Conservation (phyloP, 2,888 invertebrate species). For the Mechanitis messenoides region DNA sequence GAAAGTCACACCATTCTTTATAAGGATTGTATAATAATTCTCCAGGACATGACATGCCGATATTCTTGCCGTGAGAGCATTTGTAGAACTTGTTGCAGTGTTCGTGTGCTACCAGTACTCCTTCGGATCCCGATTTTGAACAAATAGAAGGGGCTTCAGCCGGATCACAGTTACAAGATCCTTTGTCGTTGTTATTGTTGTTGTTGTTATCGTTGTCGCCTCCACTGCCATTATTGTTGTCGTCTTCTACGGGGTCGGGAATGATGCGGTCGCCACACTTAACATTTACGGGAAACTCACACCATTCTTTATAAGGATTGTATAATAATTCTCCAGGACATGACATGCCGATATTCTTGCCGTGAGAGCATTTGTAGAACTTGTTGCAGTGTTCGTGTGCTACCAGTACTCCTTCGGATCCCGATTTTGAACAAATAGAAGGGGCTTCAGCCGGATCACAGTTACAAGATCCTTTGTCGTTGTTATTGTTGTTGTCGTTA, state of each 20-base stretch:
- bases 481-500: not conserved
- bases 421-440: not conserved
- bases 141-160: not conserved
- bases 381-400: slow-evolving; percentile 27
- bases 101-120: slow-evolving; percentile 17
- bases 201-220: not conserved
- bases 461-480: not conserved
- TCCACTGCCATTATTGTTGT: slow-evolving; percentile 24
- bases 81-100: slow-evolving; percentile 28
- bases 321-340: slow-evolving; percentile 31
- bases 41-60: slow-evolving; percentile 29
- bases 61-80: slow-evolving; percentile 27
- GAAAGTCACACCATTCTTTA: slow-evolving; percentile 28
- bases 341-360: slow-evolving; percentile 27
- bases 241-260: slow-evolving; percentile 31
- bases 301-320: slow-evolving; percentile 20
- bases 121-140: not conserved
- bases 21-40: slow-evolving; percentile 24
- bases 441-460: not conserved
- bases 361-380: slow-evolving; percentile 21
- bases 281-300: slow-evolving; percentile 32
- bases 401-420: slow-evolving; percentile 6
- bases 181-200: not conserved
- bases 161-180: not conserved
- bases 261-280: slow-evolving; percentile 28